Base-by-base conservation (phyloP, 2,888 invertebrate species). In the Mantis religiosa region DNA sequence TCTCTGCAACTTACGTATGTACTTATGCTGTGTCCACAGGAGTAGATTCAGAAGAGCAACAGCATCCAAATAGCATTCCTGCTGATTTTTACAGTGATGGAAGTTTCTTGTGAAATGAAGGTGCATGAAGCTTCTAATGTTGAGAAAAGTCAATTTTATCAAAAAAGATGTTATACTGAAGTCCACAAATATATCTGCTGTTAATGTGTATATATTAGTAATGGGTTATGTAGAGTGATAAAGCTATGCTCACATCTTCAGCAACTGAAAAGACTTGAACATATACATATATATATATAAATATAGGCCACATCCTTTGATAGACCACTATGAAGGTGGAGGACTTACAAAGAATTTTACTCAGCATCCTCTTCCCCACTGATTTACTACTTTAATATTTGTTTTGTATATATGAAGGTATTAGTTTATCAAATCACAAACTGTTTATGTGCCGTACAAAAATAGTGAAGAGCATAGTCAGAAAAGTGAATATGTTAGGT, bases 161-260 rank as follows among this genome's bases (percentile, higher is more conserved):
- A 83, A 87, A 82, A 71, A 84, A 30, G 34, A 34, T 81, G 71
- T 84, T 88, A 81, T n/a, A 81, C 27, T 83, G 83, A 84, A 88
- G 82, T 85, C 81, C 84, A 88, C 81, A 84, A 84, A 30, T 88
- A 88, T 88, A 85, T 88, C 84, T 83, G 20, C 84, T 88, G 88
- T 88, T 88, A 85, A 88, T 88, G 85, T 88, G 88, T 88, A 88
- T 84, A 88, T 87, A 87, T 28, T 82, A 82, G 82, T 30, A 87
- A 84, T 85, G 71, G 34, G 81, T 84, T 81, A 84, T 84, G 88
- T 88, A 71, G 27, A 83, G 71, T 84, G 71, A 84, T 84, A 15
- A 81, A 84, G 27, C 88, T 54, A 28, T 88, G 88, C 84, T 88
- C 88, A 88, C 81, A 85, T 88, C 41, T 54, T 87, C 41, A 41